phyloP scores from a whole-genome alignment of 2,797 vertebrate species.

The Gambusia yucatana region DNA sequence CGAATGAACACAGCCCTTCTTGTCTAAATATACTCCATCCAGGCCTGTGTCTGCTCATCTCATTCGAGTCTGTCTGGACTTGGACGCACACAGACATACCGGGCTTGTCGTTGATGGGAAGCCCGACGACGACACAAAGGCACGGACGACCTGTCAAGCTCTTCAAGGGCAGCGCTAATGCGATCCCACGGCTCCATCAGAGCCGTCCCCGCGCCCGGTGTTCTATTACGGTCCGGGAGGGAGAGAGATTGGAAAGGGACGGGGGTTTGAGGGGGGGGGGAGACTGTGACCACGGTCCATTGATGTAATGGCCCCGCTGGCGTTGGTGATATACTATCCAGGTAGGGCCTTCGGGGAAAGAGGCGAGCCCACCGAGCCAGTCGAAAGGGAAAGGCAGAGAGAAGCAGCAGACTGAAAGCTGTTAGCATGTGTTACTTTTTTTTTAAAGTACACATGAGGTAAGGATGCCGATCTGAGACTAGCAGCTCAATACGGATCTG shows the following conservation, averaged over 20 bases:
- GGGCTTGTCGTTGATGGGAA: slow-evolving; percentile 76
- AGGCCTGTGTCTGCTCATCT: slow-evolving; percentile 43
- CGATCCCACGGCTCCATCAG: slow-evolving; percentile 82
- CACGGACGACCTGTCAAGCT: slow-evolving; percentile 81
- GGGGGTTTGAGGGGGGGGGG: neutral
- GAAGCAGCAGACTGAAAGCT: slow-evolving; percentile 39
- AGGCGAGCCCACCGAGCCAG: slow-evolving; percentile 23
- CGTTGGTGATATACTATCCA: slow-evolving; percentile 71
- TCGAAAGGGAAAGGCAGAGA: neutral
- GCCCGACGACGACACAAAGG: slow-evolving; percentile 67
- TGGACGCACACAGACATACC: slow-evolving; percentile 28
- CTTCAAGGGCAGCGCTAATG: slow-evolving; percentile 77
- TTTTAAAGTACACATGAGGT: slow-evolving; percentile 59
- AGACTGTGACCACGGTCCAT: slow-evolving; percentile 64
- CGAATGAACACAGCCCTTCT: slow-evolving; percentile 26
- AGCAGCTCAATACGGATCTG: slow-evolving; percentile 68
- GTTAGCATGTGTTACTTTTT: slow-evolving; percentile 33
- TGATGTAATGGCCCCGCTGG: slow-evolving; percentile 72
- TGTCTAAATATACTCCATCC: slow-evolving; percentile 56
- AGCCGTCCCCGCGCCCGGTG: slow-evolving; percentile 65
- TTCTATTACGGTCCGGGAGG: slow-evolving; percentile 77
- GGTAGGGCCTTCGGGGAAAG: slow-evolving; percentile 51
- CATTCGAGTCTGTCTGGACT: slow-evolving; percentile 47
- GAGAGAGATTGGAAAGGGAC: slow-evolving; percentile 60
- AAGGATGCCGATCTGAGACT: slow-evolving; percentile 59